phyloP scores from a whole-genome alignment of 2,797 vertebrate species.

The Antrozous pallidus region DNA sequence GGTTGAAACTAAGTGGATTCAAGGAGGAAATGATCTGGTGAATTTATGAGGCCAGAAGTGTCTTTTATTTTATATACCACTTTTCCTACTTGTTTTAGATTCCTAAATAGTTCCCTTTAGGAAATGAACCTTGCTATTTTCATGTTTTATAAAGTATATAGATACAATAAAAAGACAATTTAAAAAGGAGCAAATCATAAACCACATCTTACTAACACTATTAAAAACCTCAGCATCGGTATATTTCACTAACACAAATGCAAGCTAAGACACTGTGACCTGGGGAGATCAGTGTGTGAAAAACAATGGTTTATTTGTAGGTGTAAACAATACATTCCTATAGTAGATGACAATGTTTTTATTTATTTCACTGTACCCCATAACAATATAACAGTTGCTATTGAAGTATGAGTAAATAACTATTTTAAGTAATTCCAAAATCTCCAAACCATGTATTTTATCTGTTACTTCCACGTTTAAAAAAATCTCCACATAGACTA shows the following conservation, averaged over 20 bases:
- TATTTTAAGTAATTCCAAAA: background rate
- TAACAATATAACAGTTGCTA: background rate
- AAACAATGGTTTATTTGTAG: background rate
- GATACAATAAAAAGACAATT: background rate
- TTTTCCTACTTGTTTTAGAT: background rate
- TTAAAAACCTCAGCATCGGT: background rate
- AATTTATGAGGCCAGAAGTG: background rate
- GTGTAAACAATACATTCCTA: background rate
- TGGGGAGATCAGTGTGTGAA: background rate
- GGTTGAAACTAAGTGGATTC: background rate
- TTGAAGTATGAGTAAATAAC: background rate
- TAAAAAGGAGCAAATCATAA: background rate
- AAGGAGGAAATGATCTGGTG: background rate
- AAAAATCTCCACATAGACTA: background rate
- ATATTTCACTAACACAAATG: background rate
- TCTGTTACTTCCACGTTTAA: background rate
- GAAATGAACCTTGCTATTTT: background rate
- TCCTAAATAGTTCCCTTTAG: background rate
- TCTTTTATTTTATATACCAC: background rate
- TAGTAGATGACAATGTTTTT: background rate
- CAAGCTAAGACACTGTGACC: background rate
- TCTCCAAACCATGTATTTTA: background rate
- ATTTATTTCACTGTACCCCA: background rate
- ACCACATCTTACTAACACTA: background rate
- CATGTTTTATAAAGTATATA: background rate